phyloP scores from a whole-genome alignment of 2,113 vertebrate genomes.

The Herpailurus yagouaroundi region DNA sequence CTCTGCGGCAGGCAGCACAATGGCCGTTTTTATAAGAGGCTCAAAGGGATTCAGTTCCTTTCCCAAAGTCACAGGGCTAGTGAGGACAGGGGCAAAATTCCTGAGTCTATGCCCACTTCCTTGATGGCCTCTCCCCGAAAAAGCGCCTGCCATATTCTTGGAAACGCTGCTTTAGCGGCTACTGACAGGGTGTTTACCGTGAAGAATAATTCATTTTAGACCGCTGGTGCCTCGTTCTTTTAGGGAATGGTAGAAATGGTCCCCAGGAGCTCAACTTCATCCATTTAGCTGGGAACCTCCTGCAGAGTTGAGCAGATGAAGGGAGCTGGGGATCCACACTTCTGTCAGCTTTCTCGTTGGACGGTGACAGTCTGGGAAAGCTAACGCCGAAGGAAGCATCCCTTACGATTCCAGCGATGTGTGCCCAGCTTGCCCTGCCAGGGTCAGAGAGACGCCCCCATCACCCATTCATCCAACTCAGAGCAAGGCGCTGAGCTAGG shows the following conservation, averaged over 20 bases:
- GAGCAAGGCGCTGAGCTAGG: background rate
- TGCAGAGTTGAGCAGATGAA: background rate
- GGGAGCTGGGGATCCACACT: background rate
- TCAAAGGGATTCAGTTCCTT: background rate
- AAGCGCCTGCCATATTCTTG: rapidly evolving
- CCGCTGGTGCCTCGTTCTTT: background rate
- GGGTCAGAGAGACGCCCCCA: background rate
- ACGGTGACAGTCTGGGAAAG: background rate
- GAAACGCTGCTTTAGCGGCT: rapidly evolving
- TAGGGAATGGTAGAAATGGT: background rate
- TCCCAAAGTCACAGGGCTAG: background rate
- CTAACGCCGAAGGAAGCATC: background rate
- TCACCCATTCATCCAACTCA: rapidly evolving
- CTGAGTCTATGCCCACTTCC: background rate
- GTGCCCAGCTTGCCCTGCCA: background rate
- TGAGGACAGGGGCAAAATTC: background rate
- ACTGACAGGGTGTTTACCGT: background rate
- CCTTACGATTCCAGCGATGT: background rate
- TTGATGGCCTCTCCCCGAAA: background rate
- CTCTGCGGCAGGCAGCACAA: background rate
- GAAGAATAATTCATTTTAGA: background rate
- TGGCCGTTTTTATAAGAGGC: background rate
- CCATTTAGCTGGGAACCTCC: background rate
- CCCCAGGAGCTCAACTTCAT: background rate
- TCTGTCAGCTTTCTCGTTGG: background rate